phyloP scores from a whole-genome alignment of 2,797 vertebrate species.

The Aldrovandia affinis region DNA sequence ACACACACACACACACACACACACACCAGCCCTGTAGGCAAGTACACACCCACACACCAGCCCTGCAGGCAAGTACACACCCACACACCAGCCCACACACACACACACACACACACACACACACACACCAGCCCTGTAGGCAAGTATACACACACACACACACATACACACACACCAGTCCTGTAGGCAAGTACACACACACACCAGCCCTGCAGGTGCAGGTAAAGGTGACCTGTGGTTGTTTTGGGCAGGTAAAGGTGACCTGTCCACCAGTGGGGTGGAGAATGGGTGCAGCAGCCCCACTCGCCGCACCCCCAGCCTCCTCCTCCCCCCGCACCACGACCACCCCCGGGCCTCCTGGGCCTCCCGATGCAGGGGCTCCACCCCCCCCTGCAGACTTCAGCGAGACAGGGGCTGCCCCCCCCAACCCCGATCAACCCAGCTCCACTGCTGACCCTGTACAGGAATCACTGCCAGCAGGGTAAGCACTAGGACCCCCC shows the following conservation, averaged over 20 bases:
- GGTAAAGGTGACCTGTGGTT: not conserved
- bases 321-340: slow-evolving; percentile 49
- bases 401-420: slow-evolving; percentile 52
- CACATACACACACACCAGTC: not conserved
- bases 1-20: not conserved
- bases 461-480: slow-evolving; percentile 82
- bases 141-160: slow-evolving; percentile 36
- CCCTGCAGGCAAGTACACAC: not conserved
- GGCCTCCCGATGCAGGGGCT: slow-evolving; percentile 50
- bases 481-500: slow-evolving; percentile 70
- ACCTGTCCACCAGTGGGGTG: slow-evolving; percentile 61
- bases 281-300: slow-evolving; percentile 66
- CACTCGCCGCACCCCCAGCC: slow-evolving; percentile 54
- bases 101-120: too few relatives aligned
- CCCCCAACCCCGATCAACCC: slow-evolving; percentile 59
- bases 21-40: not conserved
- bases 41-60: not conserved
- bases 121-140: slow-evolving; percentile 75
- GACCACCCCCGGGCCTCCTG: slow-evolving; percentile 51
- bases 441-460: slow-evolving; percentile 57
- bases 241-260: slow-evolving; percentile 74
- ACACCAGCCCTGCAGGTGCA: slow-evolving; percentile 4
- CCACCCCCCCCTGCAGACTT: slow-evolving; percentile 57
- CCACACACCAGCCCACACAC: not conserved
- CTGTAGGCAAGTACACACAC: slow-evolving; percentile 60